Evolutionary conservation across 2,797 vertebrate species (phyloP), one percentile per base, ranked within the genome.

Genomic region (Falco peregrinus): DNA sequence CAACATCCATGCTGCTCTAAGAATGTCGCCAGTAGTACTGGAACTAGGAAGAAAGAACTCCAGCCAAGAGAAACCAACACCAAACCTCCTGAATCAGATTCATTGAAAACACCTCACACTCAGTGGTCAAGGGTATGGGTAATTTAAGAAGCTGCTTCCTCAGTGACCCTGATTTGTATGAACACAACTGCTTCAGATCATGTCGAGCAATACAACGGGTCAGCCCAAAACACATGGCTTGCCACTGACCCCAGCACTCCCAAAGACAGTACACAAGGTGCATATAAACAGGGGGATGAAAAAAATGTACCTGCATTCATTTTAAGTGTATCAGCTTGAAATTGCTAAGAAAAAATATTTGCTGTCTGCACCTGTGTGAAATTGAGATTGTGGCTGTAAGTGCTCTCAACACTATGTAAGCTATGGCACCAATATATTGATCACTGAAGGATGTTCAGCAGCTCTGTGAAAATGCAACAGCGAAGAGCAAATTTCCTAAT

Each of bases 351-450:
- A 93, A 93, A 92, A 87, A 91, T 91, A 81, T 91, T 91, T 96
- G 91, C 91, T 91, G 84, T 61, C 87, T 96, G 93, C 94, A 90
- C 89, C 89, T 86, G 74, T 90, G 85, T 82, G 77, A 93, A 93
- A 94, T 63, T 61, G 81, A 85, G 94, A 57, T 35, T 6, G 48
- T 3, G 13, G 84, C 75, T 75, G 12, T 51, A 80, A 97, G 87
- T 63, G 96, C 87, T 94, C 95, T 94, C 95, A 75, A 74, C 53
- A 9, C 29, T 2, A 6, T 1, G 56, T 61, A 5, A 1, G 31
- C 73, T 33, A 65, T 6, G n/a, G 76, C 91, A 91, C 91, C 90
- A 59, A 61, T 35, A 54, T 2, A 26, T 85, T 68, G 53, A 90
- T 80, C 79, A 63, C 85, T 51, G 89, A 50, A 78, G 85, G 91